Evolutionary conservation across 2,888 invertebrate genomes (phyloP).

Genomic region (Cosmia pyralina): DNA sequence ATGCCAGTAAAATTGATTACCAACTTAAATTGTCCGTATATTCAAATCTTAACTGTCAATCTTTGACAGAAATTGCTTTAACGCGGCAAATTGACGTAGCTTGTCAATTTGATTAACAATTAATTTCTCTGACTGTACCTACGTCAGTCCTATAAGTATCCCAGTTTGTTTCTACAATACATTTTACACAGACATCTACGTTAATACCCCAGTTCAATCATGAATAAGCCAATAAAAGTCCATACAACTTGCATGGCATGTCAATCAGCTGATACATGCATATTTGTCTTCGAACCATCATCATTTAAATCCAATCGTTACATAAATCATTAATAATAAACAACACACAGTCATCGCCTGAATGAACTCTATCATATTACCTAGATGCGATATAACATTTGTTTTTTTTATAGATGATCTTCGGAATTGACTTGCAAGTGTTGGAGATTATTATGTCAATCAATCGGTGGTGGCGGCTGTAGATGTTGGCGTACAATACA

Average conservation of each 20-base stretch:
- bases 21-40: too few species aligned
- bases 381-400: slow-evolving; percentile 16
- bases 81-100: too few species aligned
- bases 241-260: slow-evolving; percentile 36
- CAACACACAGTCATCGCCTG: slow-evolving; percentile 37
- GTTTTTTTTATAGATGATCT: slow-evolving; percentile 18
- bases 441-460: too few species aligned
- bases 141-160: too few species aligned
- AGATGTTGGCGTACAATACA: too few species aligned
- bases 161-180: too few species aligned
- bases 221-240: slow-evolving; percentile 32
- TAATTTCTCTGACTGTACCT: too few species aligned
- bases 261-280: slow-evolving; percentile 33
- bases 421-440: slow-evolving; percentile 15
- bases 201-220: not conserved
- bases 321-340: slow-evolving; percentile 49
- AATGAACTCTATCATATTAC: slow-evolving; percentile 30
- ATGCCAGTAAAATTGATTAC: too few species aligned
- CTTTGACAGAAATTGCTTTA: too few species aligned
- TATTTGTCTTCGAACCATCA: slow-evolving; percentile 23
- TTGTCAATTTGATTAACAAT: too few species aligned
- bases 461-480: too few species aligned
- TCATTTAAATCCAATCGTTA: slow-evolving; percentile 30
- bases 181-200: not conserved
- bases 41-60: too few species aligned